Conservation (phyloP, 2,888 invertebrate genomes). For the Leptinotarsa rubiginosa region DNA sequence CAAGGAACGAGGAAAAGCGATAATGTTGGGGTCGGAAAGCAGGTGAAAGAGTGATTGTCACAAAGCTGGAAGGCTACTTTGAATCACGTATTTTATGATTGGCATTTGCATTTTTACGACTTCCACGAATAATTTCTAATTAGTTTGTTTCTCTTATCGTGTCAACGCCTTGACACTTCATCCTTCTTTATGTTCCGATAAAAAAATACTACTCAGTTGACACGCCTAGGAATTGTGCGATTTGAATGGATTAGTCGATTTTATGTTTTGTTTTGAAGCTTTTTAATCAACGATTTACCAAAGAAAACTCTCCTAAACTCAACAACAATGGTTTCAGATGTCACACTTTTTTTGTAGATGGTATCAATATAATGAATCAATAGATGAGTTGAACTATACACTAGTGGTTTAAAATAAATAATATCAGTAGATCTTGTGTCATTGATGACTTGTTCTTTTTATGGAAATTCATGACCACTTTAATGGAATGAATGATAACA, state of each 20-base stretch:
- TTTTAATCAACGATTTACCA: no score
- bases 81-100: conserved; percentile 40
- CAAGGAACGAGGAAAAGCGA: conserved; percentile 32
- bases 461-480: no score
- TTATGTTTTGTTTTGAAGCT: neutral
- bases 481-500: no score
- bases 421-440: no score
- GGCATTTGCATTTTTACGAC: conserved; percentile 45
- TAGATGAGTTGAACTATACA: no score
- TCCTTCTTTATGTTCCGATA: conserved; percentile 28
- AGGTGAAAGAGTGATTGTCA: conserved; percentile 31
- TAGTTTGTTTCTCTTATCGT: conserved; percentile 30
- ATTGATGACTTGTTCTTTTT: no score
- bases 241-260: neutral
- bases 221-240: neutral
- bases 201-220: conserved; percentile 28
- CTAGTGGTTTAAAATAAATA: no score
- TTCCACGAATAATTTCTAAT: conserved; percentile 40
- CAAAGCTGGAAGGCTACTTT: conserved; percentile 25
- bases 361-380: no score
- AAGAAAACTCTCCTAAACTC: no score
- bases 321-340: no score
- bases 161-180: conserved; percentile 32
- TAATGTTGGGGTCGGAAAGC: conserved; percentile 31
- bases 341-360: no score